phyloP scores from a whole-genome alignment of 2,113 vertebrate species.

The Corydoras maculifer region DNA sequence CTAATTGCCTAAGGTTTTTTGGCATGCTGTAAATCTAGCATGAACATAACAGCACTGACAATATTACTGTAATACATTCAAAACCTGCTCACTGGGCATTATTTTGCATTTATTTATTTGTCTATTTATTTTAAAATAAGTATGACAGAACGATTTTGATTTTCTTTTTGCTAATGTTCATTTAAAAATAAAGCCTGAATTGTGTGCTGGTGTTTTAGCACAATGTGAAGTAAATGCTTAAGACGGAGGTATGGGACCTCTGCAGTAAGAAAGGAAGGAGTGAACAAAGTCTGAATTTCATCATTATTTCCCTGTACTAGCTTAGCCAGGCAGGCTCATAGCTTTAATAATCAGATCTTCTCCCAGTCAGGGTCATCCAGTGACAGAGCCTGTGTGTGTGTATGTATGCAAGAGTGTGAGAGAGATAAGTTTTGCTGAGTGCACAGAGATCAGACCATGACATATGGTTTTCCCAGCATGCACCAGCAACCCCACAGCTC shows the following conservation, averaged over 20 bases:
- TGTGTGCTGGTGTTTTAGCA: neutral
- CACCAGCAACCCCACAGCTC: neutral
- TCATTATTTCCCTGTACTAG: neutral
- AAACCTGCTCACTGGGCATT: too few species aligned
- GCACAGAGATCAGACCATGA: conserved; percentile 16
- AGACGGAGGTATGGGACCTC: neutral
- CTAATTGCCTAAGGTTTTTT: too few species aligned
- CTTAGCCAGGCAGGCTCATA: conserved; percentile 14
- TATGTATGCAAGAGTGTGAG: conserved; percentile 3
- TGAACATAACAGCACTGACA: too few species aligned
- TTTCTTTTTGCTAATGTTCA: too few species aligned
- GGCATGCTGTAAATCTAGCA: too few species aligned
- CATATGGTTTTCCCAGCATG: conserved; percentile 37
- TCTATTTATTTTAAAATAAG: too few species aligned
- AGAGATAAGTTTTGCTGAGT: neutral
- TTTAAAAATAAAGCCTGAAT: too few species aligned
- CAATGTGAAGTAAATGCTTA: conserved; percentile 9
- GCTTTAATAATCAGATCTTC: conserved; percentile 38
- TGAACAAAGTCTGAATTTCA: neutral
- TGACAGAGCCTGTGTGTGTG: neutral
- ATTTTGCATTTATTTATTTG: too few species aligned
- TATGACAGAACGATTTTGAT: too few species aligned
- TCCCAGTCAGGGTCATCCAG: conserved; percentile 16
- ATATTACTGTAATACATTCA: too few species aligned
- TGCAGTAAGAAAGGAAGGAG: conserved; percentile 2